Percentiles rank a stretch among this genome's conserved stretches.
phyloP scores from a whole-genome alignment of 2,888 invertebrate genomes.

The Thelaira solivaga region DNA sequence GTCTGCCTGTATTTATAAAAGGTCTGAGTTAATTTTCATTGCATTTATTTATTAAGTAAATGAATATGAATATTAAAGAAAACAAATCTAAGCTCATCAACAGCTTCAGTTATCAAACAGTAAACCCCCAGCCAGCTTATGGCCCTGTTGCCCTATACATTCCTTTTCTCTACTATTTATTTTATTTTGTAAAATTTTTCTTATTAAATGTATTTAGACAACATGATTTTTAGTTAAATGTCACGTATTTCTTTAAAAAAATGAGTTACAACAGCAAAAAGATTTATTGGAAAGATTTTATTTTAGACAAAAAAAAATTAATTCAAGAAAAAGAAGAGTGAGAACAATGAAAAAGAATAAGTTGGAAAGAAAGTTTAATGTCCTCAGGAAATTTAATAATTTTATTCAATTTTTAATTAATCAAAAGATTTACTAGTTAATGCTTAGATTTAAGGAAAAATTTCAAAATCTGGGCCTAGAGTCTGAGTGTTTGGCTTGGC shows the following conservation, averaged over 20 bases:
- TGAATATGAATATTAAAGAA: conserved; percentile 59
- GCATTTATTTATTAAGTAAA: too few relatives aligned
- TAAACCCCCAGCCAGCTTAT: too few relatives aligned
- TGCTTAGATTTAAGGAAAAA: too few relatives aligned
- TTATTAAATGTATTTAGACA: conserved; percentile 48
- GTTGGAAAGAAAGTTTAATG: background rate
- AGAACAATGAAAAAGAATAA: too few relatives aligned
- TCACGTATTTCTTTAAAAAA: conserved; percentile 50
- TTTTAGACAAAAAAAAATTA: background rate
- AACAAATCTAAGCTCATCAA: too few relatives aligned
- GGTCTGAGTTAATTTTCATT: conserved; percentile 39
- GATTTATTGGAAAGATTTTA: conserved; percentile 29
- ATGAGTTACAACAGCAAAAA: background rate
- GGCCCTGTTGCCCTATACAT: too few relatives aligned
- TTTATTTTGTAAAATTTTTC: conserved; percentile 25
- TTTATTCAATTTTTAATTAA: too few relatives aligned
- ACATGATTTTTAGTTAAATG: conserved; percentile 55
- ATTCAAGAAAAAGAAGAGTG: background rate
- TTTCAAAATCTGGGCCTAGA: too few relatives aligned
- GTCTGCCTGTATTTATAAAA: background rate
- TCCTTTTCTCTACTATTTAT: conserved; percentile 2
- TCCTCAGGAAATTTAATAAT: conserved; percentile 8
- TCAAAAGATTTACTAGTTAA: too few relatives aligned
- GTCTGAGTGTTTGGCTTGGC: too few relatives aligned
- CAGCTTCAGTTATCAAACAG: too few relatives aligned